phyloP scores from a whole-genome alignment of 2,888 invertebrate species.

The Salpingus planirostris region DNA sequence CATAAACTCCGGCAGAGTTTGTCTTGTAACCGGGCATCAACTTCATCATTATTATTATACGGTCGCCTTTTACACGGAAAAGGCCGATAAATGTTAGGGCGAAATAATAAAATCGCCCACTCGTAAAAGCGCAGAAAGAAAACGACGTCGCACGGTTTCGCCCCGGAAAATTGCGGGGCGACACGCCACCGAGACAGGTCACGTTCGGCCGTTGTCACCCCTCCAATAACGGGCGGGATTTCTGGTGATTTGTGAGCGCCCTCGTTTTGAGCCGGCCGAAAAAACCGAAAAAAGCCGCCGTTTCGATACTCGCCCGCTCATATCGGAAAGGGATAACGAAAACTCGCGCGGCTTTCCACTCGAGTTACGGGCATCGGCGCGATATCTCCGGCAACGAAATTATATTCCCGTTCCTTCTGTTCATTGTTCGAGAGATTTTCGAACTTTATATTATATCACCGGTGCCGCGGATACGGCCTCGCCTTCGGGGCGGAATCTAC shows the following conservation, averaged over 20 bases:
- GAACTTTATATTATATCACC: too few species aligned
- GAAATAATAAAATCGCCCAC: too few species aligned
- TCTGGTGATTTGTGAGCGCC: not conserved
- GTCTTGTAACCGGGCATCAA: too few species aligned
- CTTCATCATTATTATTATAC: too few species aligned
- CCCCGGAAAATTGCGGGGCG: slow-evolving; percentile 6
- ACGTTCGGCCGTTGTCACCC: slow-evolving; percentile 9
- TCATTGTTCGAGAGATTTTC: not conserved
- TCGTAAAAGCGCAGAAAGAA: not conserved
- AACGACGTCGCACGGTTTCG: too few species aligned
- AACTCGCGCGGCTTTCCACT: slow-evolving; percentile 6
- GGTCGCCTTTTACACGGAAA: too few species aligned
- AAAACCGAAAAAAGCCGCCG: slow-evolving; percentile 2
- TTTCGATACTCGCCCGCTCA: too few species aligned
- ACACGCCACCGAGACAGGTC: slow-evolving; percentile 7
- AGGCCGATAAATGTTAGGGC: too few species aligned
- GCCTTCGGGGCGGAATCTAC: too few species aligned
- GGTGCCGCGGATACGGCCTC: too few species aligned
- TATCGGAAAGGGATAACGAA: slow-evolving; percentile 17
- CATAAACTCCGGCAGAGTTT: too few species aligned
- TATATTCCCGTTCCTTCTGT: slow-evolving; percentile 5
- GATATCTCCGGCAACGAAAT: slow-evolving; percentile 7
- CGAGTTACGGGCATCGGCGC: slow-evolving; percentile 5
- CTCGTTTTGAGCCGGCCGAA: not conserved
- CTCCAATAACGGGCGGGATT: not conserved